Evolutionary conservation across 2,113 vertebrate species (phyloP).

Genomic region (Prunella fulvescens): DNA sequence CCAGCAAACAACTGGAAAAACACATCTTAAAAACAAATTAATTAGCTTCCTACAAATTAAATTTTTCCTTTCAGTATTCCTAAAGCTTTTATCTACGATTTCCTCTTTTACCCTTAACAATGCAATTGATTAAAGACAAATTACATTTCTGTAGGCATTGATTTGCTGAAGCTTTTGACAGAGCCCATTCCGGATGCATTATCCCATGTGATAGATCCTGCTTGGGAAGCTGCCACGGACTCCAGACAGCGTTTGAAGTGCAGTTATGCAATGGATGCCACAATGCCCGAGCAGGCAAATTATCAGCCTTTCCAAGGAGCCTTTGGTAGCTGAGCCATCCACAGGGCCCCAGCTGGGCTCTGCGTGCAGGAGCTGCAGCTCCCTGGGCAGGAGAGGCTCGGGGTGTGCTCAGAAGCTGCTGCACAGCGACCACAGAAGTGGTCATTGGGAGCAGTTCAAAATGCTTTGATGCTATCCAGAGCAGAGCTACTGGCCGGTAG

Average conservation of each 20-base stretch:
- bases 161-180: conserved; percentile 10
- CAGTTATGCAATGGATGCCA: background rate
- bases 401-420: background rate
- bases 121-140: conserved; percentile 10
- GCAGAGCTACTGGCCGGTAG: conserved; percentile 33
- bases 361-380: background rate
- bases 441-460: conserved; percentile 46
- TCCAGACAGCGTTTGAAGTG: background rate
- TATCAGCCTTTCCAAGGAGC: background rate
- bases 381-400: background rate
- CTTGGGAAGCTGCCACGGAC: background rate
- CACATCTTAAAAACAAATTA: background rate
- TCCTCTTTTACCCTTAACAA: background rate
- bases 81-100: background rate
- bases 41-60: background rate
- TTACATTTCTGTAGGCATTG: conserved; percentile 1
- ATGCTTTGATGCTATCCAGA: conserved; percentile 61
- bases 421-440: background rate
- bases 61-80: background rate
- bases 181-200: background rate
- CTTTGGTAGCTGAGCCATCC: background rate
- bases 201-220: background rate
- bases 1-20: background rate
- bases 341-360: background rate
- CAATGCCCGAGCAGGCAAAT: background rate